Evolutionary conservation across 92 coral and sea anemone species (phyloP).

Genomic region (Chrysogorgia sp.): DNA sequence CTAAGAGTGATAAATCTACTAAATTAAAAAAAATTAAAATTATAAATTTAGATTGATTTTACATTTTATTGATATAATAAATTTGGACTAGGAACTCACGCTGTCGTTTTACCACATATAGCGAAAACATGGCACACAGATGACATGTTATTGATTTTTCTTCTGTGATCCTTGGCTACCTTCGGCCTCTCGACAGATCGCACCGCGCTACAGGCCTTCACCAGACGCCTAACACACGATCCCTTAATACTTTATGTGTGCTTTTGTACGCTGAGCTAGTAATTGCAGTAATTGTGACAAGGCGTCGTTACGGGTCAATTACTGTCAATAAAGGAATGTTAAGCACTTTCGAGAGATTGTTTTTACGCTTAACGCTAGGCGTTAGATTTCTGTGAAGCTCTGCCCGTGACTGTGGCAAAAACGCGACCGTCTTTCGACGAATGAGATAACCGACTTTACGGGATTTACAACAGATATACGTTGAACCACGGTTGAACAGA

Average conservation of each 20-base stretch:
- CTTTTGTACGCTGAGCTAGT: slow-evolving; percentile 4
- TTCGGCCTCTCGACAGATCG: background rate
- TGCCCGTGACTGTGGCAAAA: background rate
- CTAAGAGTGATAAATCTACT: no score
- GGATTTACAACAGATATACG: background rate
- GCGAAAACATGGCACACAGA: slow-evolving; percentile 1
- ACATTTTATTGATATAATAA: no score
- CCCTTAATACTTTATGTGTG: background rate
- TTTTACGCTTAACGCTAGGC: slow-evolving; percentile 1
- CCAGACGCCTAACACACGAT: background rate
- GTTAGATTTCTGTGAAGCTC: slow-evolving; percentile 11
- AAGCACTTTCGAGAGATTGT: slow-evolving; percentile 24
- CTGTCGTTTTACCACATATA: slow-evolving; percentile 24
- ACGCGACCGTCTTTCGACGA: background rate
- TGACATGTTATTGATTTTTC: background rate
- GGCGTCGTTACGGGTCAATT: slow-evolving; percentile 53
- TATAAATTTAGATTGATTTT: no score
- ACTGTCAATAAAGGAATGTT: slow-evolving; percentile 39
- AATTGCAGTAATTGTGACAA: slow-evolving; percentile 17
- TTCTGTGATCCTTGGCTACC: background rate
- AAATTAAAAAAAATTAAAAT: no score
- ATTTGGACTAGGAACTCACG: no score
- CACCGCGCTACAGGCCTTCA: background rate
- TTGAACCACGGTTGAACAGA: no score
- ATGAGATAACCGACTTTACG: background rate